These are phyloP conservation scores for Cryptophagus acutangulus DNA, from an alignment of 2,888 invertebrate species.

Conservation along the genomic window DNA sequence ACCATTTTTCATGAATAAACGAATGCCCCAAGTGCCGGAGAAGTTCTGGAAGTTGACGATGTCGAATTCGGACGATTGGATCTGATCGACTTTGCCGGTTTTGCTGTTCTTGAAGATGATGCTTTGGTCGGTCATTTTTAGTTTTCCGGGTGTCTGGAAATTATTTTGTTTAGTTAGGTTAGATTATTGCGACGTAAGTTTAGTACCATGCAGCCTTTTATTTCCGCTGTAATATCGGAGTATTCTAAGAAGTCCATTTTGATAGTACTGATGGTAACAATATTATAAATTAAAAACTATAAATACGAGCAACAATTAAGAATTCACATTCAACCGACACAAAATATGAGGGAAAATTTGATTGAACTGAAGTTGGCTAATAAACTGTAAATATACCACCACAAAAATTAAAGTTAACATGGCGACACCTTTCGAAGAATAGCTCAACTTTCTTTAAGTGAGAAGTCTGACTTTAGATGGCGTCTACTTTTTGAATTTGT, in stretches of 20 bases:
- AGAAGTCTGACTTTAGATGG: too few species aligned
- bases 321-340: background rate
- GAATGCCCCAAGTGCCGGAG: slow-evolving; percentile 83
- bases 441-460: too few species aligned
- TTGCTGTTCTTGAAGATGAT: slow-evolving; percentile 92
- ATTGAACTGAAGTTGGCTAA: too few species aligned
- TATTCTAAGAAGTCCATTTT: slow-evolving; percentile 82
- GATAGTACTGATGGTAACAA: background rate
- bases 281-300: too few species aligned
- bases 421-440: too few species aligned
- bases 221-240: slow-evolving; percentile 76
- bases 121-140: slow-evolving; percentile 87
- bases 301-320: background rate
- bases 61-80: slow-evolving; percentile 79
- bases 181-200: slow-evolving; percentile 7
- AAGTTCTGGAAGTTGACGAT: slow-evolving; percentile 89
- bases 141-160: slow-evolving; percentile 76
- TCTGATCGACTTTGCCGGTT: slow-evolving; percentile 94
- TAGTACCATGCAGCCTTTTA: slow-evolving; percentile 82
- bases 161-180: slow-evolving; percentile 2
- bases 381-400: too few species aligned
- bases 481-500: too few species aligned
- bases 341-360: background rate
- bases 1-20: slow-evolving; percentile 87
- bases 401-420: too few species aligned